Evolutionary conservation across 2,797 vertebrate genomes (phyloP).

Genomic region (Labeo calbasu): DNA sequence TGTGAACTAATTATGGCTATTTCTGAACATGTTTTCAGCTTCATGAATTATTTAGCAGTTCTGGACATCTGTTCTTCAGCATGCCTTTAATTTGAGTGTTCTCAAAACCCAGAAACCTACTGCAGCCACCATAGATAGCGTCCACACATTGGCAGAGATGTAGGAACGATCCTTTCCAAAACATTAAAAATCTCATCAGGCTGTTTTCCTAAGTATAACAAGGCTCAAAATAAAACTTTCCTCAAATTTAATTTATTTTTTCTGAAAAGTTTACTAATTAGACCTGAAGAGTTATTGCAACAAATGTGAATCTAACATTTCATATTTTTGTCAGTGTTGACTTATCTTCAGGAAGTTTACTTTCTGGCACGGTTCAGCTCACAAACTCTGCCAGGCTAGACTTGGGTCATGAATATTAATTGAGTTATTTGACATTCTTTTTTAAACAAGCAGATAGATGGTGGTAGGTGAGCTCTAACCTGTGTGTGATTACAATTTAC

Average conservation of each 20-base stretch:
- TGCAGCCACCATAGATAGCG: not conserved
- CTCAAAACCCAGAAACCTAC: conserved; percentile 49
- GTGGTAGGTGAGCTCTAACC: not conserved
- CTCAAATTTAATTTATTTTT: not conserved
- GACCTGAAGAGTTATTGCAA: not conserved
- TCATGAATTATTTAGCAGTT: conserved; percentile 57
- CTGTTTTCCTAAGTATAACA: not conserved
- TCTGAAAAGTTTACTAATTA: not conserved
- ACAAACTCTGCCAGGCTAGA: not conserved
- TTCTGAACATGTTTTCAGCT: conserved; percentile 40
- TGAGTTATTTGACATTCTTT: not conserved
- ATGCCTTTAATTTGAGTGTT: conserved; percentile 42
- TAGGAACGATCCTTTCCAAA: not conserved
- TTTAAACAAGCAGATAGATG: not conserved
- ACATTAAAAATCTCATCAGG: conserved; percentile 6
- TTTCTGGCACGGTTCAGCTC: not conserved
- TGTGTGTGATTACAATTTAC: not conserved
- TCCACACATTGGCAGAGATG: not conserved
- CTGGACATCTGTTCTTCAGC: conserved; percentile 46
- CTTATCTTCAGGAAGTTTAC: not conserved
- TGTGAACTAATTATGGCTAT: conserved; percentile 44
- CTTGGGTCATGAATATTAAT: not conserved
- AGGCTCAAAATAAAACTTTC: not conserved
- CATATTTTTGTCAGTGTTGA: not conserved
- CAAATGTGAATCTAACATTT: not conserved